Conservation (phyloP, 2,113 vertebrate genomes). For the Oreochromis tanganicae region DNA sequence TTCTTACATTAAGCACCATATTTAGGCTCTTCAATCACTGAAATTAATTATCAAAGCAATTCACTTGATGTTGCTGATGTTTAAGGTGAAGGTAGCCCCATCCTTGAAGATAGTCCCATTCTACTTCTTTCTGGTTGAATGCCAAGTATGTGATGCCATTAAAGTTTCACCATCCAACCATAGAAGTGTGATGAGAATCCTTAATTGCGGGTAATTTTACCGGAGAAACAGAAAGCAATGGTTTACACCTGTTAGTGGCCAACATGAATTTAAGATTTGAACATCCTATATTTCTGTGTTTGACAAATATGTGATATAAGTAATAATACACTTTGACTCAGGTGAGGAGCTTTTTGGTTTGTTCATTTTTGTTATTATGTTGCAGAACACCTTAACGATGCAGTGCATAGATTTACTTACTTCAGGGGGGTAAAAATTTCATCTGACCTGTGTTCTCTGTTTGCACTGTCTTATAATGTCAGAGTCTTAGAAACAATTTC, state of each 20-base stretch:
- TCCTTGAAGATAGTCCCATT: background rate
- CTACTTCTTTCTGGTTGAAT: background rate
- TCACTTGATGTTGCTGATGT: background rate
- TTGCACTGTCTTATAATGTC: background rate
- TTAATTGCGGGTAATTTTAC: background rate
- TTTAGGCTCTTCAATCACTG: background rate
- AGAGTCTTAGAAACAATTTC: background rate
- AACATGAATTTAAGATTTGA: background rate
- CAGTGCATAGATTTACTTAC: background rate
- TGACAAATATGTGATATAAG: background rate
- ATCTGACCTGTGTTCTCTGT: background rate
- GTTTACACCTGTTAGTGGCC: background rate
- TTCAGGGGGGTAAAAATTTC: background rate
- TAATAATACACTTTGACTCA: background rate
- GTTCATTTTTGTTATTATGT: background rate
- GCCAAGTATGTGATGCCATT: background rate
- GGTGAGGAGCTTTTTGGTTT: background rate
- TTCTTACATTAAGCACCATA: background rate
- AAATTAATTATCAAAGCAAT: background rate
- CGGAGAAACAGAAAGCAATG: background rate
- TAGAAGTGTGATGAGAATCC: background rate
- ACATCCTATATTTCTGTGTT: background rate
- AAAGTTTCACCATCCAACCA: background rate
- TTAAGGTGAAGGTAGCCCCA: background rate
- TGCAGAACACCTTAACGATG: background rate